Evolutionary conservation across 2,797 vertebrate species (phyloP).

Genomic region (Helicolenus hilgendorfi): DNA sequence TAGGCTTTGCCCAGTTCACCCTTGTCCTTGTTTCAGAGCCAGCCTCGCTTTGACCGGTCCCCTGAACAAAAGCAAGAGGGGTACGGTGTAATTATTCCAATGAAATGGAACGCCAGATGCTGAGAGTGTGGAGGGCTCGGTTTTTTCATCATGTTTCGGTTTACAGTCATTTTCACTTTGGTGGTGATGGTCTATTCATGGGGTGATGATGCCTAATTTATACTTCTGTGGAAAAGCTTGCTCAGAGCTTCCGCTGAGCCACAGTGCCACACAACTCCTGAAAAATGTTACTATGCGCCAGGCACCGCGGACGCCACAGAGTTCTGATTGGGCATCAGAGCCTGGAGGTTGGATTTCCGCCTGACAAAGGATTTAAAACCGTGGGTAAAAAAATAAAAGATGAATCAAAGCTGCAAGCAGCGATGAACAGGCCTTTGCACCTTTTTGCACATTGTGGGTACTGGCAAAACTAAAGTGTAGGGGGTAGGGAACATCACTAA

Average conservation of each 20-base stretch:
- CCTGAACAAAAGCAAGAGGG: neutral
- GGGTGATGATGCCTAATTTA: neutral
- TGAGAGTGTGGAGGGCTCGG: neutral
- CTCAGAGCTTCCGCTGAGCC: too few relatives aligned
- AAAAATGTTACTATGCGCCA: neutral
- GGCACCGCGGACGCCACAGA: neutral
- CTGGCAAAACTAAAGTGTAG: too few relatives aligned
- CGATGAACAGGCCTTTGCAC: too few relatives aligned
- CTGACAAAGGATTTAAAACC: neutral
- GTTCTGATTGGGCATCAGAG: neutral
- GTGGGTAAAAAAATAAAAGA: neutral
- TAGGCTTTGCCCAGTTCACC: slow-evolving; percentile 6
- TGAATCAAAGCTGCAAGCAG: too few relatives aligned
- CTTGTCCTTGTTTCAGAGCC: slow-evolving; percentile 13
- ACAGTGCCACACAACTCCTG: neutral
- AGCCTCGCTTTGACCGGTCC: neutral
- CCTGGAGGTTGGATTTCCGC: neutral
- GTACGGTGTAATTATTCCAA: neutral
- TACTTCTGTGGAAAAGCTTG: too few relatives aligned
- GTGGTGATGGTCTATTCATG: neutral
- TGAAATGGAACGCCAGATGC: neutral
- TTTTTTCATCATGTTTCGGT: neutral
- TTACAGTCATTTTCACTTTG: neutral
- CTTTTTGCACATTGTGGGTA: too few relatives aligned
- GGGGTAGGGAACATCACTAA: too few relatives aligned